Evolutionary conservation across 2,113 vertebrate genomes (phyloP), one percentile per base, ranked within the genome.

Genomic region (Equus przewalskii): DNA sequence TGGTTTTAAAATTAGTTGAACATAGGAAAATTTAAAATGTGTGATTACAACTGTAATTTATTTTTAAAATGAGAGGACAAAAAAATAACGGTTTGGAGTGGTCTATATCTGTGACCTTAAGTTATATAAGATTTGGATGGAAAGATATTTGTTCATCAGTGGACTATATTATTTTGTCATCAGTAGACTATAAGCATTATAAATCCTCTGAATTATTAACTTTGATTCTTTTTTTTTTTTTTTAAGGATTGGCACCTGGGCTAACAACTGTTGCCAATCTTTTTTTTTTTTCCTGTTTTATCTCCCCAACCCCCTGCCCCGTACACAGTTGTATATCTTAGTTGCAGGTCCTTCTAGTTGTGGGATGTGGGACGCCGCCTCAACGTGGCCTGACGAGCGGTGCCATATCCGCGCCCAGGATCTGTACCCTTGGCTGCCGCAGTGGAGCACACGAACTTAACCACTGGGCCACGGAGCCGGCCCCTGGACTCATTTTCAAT

Each of bases 1-100:
- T 90, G 21, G 33, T 64, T 94, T 94, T 82, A 76, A 96, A 92
- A 54, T 69, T 64, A 96, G 13, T 36, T 79, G 51, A 86, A 85
- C 36, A 26, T 79, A 72, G 92, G 46, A 88, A 89, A 67, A 51
- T 6, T 44, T 67, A 19, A 92, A 51, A 58, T 76, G 14, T 84
- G 13, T 84, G 70, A 11, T 44, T 41, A 62, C 44, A 93, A 1
- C 0, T 21, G 8, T 72, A 24, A 19, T 14, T 22, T 28, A 60
- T 18, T 79, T 97, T 33, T 88, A 41, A 73, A 60, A 36, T 44
- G 36, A 64, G 41, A n/a, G 30, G 64, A 76, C 19, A 54, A 22
- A 22, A 83, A 94, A 36, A 33, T 60, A 84, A 56, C 36, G 49
- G 65, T 62, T 9, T 30, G 14, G 64, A 44, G 6, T 92, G 62